Base-by-base conservation (phyloP, 2,113 vertebrate species). In the Sinocyclocheilus grahami region DNA sequence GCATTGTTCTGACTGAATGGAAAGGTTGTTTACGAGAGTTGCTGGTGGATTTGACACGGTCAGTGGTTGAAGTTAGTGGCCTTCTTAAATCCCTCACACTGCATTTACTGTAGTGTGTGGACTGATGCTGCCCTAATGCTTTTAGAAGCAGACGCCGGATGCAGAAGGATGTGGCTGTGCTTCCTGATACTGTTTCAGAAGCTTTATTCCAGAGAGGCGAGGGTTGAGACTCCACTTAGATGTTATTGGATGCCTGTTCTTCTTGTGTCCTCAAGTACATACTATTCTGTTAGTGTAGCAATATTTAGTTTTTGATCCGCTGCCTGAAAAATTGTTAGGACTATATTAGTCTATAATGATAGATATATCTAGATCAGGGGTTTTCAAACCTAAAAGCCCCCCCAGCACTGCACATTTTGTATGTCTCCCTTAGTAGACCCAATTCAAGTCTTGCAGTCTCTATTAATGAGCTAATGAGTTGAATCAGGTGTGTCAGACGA, bases 61-160 rank as follows among this genome's bases (percentile, higher is more conserved):
- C 86, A 62, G 5, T 60, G 60, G 39, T 79, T 33, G 48, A 71
- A 58, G 74, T 63, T 51, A 74, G 39, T 55, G 78, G 83, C 79
- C 46, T 14, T 51, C 86, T 83, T 62, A 48, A 79, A 90, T 83
- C 58, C 67, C 80, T 83, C 37, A 20, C 11, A 18, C 53, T 87
- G 86, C 88, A 87, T 90, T 91, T 88, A 78, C 71, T 51, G 42
- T 46, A 86, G 78, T 60, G 55, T 84, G 60, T 37, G 24, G 81
- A 58, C 42, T 24, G 74, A 84, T 85, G 82, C 83, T 5, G n/a
- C 81, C 71, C 74, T 89, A 90, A 90, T 91, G 87, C 83, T 74
- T 86, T 87, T 80, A 82, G 63, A 86, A 51, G 30, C 84, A 60
- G 76, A 24, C 77, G 80, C 62, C 51, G 83, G 82, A 67, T 85